Evolutionary conservation across 2,113 vertebrate genomes (phyloP).

Genomic region (Eleginops maclovinus): DNA sequence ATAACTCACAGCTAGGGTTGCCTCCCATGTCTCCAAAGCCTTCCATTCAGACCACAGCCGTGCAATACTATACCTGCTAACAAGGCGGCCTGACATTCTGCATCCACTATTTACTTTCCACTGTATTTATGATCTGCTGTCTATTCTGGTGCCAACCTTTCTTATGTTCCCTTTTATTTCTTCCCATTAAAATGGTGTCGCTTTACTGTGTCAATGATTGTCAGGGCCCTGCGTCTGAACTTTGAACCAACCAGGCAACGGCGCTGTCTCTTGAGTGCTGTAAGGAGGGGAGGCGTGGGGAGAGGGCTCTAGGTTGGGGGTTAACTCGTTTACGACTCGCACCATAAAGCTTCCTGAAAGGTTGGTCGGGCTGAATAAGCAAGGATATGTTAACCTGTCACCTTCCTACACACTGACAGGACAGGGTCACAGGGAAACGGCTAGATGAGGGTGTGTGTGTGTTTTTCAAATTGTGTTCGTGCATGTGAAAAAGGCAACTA

Average conservation of each 20-base stretch:
- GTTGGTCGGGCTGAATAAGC: conserved; percentile 58
- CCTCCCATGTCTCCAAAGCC: conserved; percentile 68
- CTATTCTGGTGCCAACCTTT: conserved; percentile 56
- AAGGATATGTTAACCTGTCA: conserved; percentile 73
- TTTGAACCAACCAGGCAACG: conserved; percentile 68
- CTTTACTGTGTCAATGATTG: conserved; percentile 74
- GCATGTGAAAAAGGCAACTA: conserved; percentile 34
- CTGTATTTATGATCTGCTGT: conserved; percentile 71
- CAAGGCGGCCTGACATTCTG: conserved; percentile 72
- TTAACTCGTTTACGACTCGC: conserved; percentile 69
- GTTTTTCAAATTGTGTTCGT: conserved; percentile 36
- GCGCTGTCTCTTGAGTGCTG: conserved; percentile 9
- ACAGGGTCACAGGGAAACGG: conserved; percentile 43
- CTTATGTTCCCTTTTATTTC: conserved; percentile 65
- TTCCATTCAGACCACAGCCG: conserved; percentile 71
- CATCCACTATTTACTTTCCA: conserved; percentile 74
- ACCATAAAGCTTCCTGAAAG: conserved; percentile 73
- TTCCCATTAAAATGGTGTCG: conserved; percentile 47
- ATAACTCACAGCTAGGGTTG: conserved; percentile 74
- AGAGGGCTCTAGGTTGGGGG: conserved; percentile 50
- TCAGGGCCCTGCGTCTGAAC: conserved; percentile 63
- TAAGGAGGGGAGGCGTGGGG: conserved; percentile 16
- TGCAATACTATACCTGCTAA: conserved; percentile 79
- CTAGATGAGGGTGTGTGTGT: conserved; percentile 13
- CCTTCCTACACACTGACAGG: conserved; percentile 40